Evolutionary conservation across 2,888 invertebrate species (phyloP), one percentile per base, ranked within the genome.

Genomic region (Apamea monoglypha): DNA sequence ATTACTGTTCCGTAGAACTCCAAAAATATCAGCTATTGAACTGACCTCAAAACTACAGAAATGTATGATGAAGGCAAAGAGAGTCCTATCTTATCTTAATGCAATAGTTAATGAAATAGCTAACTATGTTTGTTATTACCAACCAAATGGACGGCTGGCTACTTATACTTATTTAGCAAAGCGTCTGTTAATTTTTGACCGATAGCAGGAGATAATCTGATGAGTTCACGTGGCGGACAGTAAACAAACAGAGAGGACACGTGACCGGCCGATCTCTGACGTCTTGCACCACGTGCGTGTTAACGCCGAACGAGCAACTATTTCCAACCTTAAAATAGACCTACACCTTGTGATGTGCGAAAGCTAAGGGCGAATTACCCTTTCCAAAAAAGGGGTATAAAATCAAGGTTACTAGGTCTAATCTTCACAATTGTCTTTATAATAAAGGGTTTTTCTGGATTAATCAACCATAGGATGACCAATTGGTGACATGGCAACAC

Each of bases 201-300:
- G 89, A 87, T 84, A 87, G 78, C 72, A 84, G 85, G 71, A 83
- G 85, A 88, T 92, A 90, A 93, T 92, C 90, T 80, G 83, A 75
- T 76, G 78, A 89, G 88, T 91, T 92, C 92, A 93, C 91, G 91
- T 91, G 91, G 85, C 91, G 81, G 85, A 67, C 88, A 86, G 92
- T 92, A 92, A 93, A 94, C 91, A 94, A 94, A 92, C 88, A 86
- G 86, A 88, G 77, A 88, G 85, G 85, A 88, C 93, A 94, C 93
- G 93, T 94, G 93, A 93, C 88, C 88, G 82, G 76, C 74, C 76
- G 77, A 82, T 85, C 68, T 78, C 75, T 91, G 92, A 92, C 92
- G 92, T 92, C 88, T 89, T 74, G 63, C 77, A 86, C 87, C 91
- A 92, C 91, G 90, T 91, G 92, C 78, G 86, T 74, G 74, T 78